These are phyloP conservation scores for Lamproptera curius DNA, from an alignment of 2,888 invertebrate species.

Conservation along the genomic window DNA sequence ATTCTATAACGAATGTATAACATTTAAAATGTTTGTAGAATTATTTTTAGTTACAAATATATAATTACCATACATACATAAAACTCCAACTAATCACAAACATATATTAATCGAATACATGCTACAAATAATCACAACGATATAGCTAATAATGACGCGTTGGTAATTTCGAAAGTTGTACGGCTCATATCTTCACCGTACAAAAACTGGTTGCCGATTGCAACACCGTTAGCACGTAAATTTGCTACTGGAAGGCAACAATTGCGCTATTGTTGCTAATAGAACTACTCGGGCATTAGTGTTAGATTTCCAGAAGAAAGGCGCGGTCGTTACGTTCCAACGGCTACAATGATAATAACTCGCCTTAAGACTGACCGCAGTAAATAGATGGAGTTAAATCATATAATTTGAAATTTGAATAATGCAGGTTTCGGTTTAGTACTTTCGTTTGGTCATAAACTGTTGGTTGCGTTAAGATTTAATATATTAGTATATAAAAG, in stretches of 20 bases:
- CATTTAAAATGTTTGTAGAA: too few species aligned
- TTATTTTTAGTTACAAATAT: too few species aligned
- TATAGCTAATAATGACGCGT: constrained; percentile 43
- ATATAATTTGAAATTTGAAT: constrained; percentile 13
- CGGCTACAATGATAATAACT: constrained; percentile 20
- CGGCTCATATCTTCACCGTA: constrained; percentile 61
- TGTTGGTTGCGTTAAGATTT: too few species aligned
- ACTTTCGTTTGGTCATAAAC: neutral
- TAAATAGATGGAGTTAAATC: constrained; percentile 12
- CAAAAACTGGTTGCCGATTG: constrained; percentile 61
- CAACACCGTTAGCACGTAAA: constrained; percentile 49
- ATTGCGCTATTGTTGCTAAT: constrained; percentile 55
- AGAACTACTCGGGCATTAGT: constrained; percentile 57
- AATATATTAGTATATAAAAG: too few species aligned
- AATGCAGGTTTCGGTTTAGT: neutral
- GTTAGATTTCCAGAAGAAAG: constrained; percentile 33
- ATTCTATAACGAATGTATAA: too few species aligned
- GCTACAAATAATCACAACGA: too few species aligned
- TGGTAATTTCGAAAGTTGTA: constrained; percentile 41
- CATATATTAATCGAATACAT: too few species aligned
- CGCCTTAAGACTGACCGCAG: constrained; percentile 12
- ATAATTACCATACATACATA: too few species aligned
- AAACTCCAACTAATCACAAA: too few species aligned
- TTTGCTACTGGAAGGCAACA: constrained; percentile 56
- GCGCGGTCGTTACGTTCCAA: constrained; percentile 22